phyloP scores from a whole-genome alignment of 2,113 vertebrate species.

The Nesogale talazaci region DNA sequence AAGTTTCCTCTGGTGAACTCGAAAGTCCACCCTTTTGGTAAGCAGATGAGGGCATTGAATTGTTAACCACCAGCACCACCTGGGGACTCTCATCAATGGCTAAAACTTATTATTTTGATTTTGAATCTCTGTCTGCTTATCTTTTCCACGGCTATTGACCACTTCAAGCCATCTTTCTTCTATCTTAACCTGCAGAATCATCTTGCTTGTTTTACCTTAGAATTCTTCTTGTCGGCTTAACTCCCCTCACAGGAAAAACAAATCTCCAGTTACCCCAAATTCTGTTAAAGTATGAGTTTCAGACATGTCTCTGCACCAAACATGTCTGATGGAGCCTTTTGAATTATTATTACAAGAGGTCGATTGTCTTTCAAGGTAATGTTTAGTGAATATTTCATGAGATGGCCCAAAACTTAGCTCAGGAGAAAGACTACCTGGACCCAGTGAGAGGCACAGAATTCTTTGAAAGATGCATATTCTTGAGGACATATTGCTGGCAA shows the following conservation, averaged over 20 bases:
- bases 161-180: background rate
- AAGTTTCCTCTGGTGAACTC: background rate
- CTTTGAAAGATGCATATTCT: background rate
- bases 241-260: background rate
- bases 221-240: conserved; percentile 1
- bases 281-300: background rate
- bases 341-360: conserved; percentile 17
- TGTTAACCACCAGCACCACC: background rate
- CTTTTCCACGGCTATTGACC: background rate
- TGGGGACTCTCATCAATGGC: background rate
- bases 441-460: background rate
- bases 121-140: background rate
- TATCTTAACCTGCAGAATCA: background rate
- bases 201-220: background rate
- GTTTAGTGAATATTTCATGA: background rate
- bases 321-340: background rate
- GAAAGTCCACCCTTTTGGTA: background rate
- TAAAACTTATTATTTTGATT: conserved; percentile 3
- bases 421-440: too few species aligned
- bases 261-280: conserved; percentile 34
- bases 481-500: background rate
- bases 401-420: background rate
- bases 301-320: background rate
- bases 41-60: too few species aligned
- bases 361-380: background rate